phyloP scores from a whole-genome alignment of 1,140 invertebrate genomes.

The Penaeus vannamei region DNA sequence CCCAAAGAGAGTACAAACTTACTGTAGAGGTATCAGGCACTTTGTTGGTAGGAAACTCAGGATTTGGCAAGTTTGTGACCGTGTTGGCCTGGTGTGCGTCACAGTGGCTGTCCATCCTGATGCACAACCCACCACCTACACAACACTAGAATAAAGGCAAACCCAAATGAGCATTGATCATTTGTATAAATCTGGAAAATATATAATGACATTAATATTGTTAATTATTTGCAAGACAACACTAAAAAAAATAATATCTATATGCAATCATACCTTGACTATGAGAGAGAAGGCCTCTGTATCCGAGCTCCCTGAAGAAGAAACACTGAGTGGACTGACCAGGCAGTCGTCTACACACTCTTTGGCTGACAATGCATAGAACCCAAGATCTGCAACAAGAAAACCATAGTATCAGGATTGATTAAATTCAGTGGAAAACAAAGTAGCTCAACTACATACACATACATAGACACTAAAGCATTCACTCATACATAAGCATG shows the following conservation, averaged over 20 bases:
- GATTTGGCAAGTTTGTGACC: conserved; percentile 68
- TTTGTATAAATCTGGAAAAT: not conserved
- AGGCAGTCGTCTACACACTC: conserved; percentile 61
- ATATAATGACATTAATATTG: not conserved
- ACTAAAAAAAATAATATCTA: not conserved
- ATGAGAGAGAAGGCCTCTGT: conserved; percentile 65
- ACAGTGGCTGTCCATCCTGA: conserved; percentile 65
- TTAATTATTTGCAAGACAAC: not conserved
- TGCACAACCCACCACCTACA: conserved; percentile 62
- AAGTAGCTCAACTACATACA: not conserved
- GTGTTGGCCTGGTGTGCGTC: conserved; percentile 65
- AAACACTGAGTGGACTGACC: conserved; percentile 57
- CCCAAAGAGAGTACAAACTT: not conserved
- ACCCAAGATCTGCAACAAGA: conserved; percentile 62
- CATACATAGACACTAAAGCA: too few species aligned
- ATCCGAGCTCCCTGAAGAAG: conserved; percentile 66
- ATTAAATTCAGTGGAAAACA: not conserved
- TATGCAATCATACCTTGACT: conserved; percentile 55
- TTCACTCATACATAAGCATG: too few species aligned
- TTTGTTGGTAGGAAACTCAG: conserved; percentile 68
- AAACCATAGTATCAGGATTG: not conserved
- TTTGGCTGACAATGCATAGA: conserved; percentile 67
- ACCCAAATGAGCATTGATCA: not conserved
- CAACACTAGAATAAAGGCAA: conserved; percentile 51
- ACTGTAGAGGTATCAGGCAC: conserved; percentile 68